These are phyloP conservation scores for Aromia moschata DNA, from an alignment of 2,888 invertebrate species.

Conservation along the genomic window DNA sequence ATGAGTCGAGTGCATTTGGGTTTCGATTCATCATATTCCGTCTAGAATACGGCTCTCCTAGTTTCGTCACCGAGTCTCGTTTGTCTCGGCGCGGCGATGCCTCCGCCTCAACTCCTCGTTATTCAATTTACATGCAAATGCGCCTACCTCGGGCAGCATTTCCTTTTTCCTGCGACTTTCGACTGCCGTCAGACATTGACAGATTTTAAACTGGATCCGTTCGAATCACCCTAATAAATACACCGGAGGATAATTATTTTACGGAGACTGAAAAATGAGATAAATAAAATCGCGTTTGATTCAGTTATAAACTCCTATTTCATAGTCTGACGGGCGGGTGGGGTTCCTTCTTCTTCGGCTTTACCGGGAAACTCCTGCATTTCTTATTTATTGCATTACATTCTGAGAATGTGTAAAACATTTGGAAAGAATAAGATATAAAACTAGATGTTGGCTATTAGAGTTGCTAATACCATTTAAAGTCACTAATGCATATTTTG, in stretches of 20 bases:
- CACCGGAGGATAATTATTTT: constrained; percentile 40
- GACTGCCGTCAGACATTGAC: constrained; percentile 49
- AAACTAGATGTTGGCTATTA: too few species aligned
- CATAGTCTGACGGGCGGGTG: background rate
- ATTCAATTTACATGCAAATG: constrained; percentile 39
- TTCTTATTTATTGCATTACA: too few species aligned
- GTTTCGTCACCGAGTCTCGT: constrained; percentile 22
- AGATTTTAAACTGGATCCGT: constrained; percentile 50
- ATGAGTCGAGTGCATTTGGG: constrained; percentile 38
- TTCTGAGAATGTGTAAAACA: too few species aligned
- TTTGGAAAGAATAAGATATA: too few species aligned
- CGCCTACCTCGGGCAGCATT: constrained; percentile 37
- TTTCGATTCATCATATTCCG: constrained; percentile 39
- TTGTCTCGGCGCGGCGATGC: constrained; percentile 22
- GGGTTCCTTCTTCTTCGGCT: background rate
- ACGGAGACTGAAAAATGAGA: constrained; percentile 29
- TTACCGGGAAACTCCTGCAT: background rate
- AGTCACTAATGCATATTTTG: too few species aligned
- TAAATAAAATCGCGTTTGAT: constrained; percentile 14
- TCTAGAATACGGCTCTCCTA: constrained; percentile 23
- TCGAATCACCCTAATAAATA: constrained; percentile 43
- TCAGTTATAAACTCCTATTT: constrained; percentile 3
- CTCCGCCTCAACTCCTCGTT: constrained; percentile 27
- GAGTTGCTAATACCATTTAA: too few species aligned
- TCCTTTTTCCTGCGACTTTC: constrained; percentile 48